Base-by-base conservation (phyloP, 1,140 invertebrate genomes). In the Drosophila serrata region DNA sequence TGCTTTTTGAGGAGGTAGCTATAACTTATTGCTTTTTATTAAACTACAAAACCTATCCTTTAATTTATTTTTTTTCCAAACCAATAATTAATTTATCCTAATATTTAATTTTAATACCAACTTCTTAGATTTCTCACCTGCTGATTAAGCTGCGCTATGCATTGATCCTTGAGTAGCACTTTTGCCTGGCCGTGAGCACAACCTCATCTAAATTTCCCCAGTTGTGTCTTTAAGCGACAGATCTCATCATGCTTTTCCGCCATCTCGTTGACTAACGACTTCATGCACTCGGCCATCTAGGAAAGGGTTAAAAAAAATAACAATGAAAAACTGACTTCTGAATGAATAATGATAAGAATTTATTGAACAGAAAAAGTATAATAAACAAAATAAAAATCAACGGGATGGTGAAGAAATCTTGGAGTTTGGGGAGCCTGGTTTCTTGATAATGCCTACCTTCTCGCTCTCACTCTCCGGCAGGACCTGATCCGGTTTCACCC, bases 171-270 rank as follows among this genome's bases (percentile, higher is more conserved):
- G 8, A 92, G 55, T 0, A 92, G 84, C 33, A 92, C 58, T 92
- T 92, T 46, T 92, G 82, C 7, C 80, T 84, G 40, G 90, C 85
- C 31, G 91, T 90, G n/a, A 73, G 67, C 0, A 92, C 84, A 6
- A 85, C 64, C n/a, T 87, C 90, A n/a, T 92, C 92, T 29, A 92
- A 56, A 6, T 22, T 59, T 15, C 39, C n/a, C n/a, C 5, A 92
- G 57, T 48, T 92, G 88, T 0, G 60, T 31, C 49, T 77, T 79
- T 35, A 92, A 33, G 3, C 75, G 62, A 6, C 63, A 63, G 24
- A 91, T 68, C 39, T 92, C 91, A 62, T 92, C 92, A 22, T 92
- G 88, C 56, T 91, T 92, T 46, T 75, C 51, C n/a, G 90, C 91
- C 40, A 92, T 73, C 35, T 92, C 92, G 24, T 61, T 69, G 19